A percentile compares a stretch with the other conserved stretches of the same genome.
Conservation (phyloP, 2,113 vertebrate species). For the Formicarius rufipectus region DNA sequence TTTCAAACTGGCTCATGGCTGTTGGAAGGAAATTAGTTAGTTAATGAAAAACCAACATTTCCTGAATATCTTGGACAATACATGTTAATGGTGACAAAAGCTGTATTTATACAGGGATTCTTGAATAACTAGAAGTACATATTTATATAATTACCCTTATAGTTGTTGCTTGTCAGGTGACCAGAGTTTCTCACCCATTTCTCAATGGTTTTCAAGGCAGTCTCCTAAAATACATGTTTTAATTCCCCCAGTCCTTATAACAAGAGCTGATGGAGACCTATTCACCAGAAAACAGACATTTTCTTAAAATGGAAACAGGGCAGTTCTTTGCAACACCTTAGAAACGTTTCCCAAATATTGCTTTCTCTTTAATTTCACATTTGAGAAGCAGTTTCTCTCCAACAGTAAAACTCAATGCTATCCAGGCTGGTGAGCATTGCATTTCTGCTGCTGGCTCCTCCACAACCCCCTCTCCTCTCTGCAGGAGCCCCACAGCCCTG, state of each 20-base stretch:
- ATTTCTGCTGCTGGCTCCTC: background rate
- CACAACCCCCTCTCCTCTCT: background rate
- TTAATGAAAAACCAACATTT: background rate
- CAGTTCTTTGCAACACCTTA: background rate
- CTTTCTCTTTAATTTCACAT: background rate
- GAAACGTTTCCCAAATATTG: background rate
- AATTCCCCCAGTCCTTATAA: background rate
- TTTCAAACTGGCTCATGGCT: background rate
- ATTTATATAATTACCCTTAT: background rate
- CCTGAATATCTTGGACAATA: rapidly evolving
- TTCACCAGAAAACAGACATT: background rate
- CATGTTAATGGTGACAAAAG: background rate
- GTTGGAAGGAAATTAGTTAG: background rate
- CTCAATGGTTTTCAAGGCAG: background rate
- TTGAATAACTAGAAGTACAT: background rate
- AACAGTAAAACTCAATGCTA: background rate
- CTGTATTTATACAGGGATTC: background rate
- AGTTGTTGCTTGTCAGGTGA: background rate
- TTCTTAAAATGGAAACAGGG: background rate
- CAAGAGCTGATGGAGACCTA: background rate
- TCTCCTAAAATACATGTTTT: background rate
- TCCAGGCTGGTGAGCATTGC: rapidly evolving
- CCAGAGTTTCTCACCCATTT: background rate
- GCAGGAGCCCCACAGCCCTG: background rate
- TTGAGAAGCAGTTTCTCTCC: background rate